Conservation (phyloP, 1,140 invertebrate genomes). For the Euwallacea fornicatus region DNA sequence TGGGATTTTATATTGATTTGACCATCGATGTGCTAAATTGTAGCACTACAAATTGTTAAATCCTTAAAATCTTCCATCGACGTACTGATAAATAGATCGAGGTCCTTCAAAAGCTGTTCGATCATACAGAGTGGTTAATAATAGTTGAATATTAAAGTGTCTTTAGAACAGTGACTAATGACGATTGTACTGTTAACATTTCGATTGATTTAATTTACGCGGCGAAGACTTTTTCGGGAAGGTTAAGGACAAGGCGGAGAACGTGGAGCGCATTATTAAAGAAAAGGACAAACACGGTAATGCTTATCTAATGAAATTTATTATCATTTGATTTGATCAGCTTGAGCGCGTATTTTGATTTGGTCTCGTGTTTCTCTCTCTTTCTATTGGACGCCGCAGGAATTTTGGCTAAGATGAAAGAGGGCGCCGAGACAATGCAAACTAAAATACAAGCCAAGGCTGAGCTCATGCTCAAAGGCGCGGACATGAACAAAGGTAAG, state of each 20-base stretch:
- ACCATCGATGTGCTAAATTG: too few relatives aligned
- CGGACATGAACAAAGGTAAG: conserved; percentile 46
- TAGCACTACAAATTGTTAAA: too few relatives aligned
- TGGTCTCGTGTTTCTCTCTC: conserved; percentile 15
- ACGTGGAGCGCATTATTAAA: conserved; percentile 86
- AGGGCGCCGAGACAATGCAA: conserved; percentile 90
- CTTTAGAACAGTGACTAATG: too few relatives aligned
- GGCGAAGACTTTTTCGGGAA: conserved; percentile 83
- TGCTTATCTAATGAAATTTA: neutral
- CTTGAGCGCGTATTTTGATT: conserved; percentile 32
- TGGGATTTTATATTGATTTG: too few relatives aligned
- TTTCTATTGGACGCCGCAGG: conserved; percentile 59
- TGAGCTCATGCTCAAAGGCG: conserved; percentile 63
- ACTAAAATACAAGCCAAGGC: conserved; percentile 93
- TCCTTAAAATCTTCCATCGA: too few relatives aligned
- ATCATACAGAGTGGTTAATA: too few relatives aligned
- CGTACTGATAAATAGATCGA: too few relatives aligned
- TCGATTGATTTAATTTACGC: neutral
- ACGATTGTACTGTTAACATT: neutral
- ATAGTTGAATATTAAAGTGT: too few relatives aligned
- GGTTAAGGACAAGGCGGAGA: conserved; percentile 89
- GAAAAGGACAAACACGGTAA: conserved; percentile 89
- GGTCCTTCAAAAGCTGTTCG: too few relatives aligned
- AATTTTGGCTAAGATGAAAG: conserved; percentile 92
- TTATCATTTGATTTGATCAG: conserved; percentile 2